Base-by-base conservation (phyloP, 2,113 vertebrate species). In the Prinia subflava region DNA sequence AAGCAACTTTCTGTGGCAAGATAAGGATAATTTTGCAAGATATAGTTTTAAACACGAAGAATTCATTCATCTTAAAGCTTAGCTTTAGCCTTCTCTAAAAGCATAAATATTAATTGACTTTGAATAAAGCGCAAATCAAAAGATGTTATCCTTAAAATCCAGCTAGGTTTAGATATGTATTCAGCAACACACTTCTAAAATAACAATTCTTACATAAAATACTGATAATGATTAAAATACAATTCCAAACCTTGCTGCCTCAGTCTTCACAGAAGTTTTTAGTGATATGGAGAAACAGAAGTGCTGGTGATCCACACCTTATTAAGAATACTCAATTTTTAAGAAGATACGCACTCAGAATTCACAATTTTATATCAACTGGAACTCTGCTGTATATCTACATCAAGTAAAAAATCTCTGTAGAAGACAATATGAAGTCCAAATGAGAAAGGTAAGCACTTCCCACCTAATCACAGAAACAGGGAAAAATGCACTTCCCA, bases 301-400 rank as follows among this genome's bases (percentile, higher is more conserved):
- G 49, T 50, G 41, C n/a, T 94, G 80, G 74, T 28, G 42, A 92
- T 90, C 79, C 62, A 53, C 11, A 87, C 30, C 83, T 96, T 89
- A 70, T 95, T 90, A 96, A 96, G 71, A 50, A 84, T 75, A 80
- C 47, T 94, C 41, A 44, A 23, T 88, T 97, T 97, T 97, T 87
- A 92, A 95, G 83, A 87, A 68, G 23, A 82, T 55, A 73, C 78
- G 84, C 77, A 65, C 89, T 90, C 63, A 90, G 92, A 96, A 96
- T 86, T 85, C 89, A 92, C 81, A 80, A 49, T 94, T 95, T 96
- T 83, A 18, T 77, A 70, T 92, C 77, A 79, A 5, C 24, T 83
- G 46, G n/a, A 88, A 69, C 56, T 88, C 68, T 83, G 59, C 57
- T 87, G 23, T 82, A 42, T 24, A 60, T 18, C 4, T n/a, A 84